Conservation (phyloP, 2,888 invertebrate species). For the Dolichopus griseipennis region DNA sequence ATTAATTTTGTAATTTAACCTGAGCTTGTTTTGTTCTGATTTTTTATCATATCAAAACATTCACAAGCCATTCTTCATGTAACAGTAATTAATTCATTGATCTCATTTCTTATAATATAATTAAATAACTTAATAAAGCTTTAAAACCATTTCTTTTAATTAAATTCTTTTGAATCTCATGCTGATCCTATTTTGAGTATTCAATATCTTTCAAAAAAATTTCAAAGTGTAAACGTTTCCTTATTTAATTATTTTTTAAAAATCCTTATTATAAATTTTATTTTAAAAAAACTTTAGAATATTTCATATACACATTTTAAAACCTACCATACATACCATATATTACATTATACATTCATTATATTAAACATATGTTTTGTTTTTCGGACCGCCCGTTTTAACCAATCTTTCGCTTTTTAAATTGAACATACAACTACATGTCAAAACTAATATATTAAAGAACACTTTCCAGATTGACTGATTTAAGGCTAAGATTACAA, state of each 20-base stretch:
- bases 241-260: too few species aligned
- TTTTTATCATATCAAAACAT: conserved; percentile 3
- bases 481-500: conserved; percentile 69
- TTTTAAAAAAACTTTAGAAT: too few species aligned
- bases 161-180: too few species aligned
- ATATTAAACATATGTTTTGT: neutral
- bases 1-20: neutral
- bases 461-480: conserved; percentile 56
- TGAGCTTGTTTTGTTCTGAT: neutral
- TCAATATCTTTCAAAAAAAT: too few species aligned
- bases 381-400: conserved; percentile 6
- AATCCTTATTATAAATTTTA: too few species aligned
- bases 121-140: too few species aligned
- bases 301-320: too few species aligned
- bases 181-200: too few species aligned
- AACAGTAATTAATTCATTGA: neutral
- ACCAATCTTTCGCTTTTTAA: neutral
- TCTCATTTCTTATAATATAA: neutral
- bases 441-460: conserved; percentile 31
- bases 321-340: too few species aligned
- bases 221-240: too few species aligned
- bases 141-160: too few species aligned
- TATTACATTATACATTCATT: too few species aligned
- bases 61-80: neutral
- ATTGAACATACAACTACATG: neutral